A percentile compares a stretch with the other conserved stretches of the same genome.
These are phyloP conservation scores for Poicephalus meyeri DNA, from an alignment of 2,113 vertebrate species.

Conservation along the genomic window DNA sequence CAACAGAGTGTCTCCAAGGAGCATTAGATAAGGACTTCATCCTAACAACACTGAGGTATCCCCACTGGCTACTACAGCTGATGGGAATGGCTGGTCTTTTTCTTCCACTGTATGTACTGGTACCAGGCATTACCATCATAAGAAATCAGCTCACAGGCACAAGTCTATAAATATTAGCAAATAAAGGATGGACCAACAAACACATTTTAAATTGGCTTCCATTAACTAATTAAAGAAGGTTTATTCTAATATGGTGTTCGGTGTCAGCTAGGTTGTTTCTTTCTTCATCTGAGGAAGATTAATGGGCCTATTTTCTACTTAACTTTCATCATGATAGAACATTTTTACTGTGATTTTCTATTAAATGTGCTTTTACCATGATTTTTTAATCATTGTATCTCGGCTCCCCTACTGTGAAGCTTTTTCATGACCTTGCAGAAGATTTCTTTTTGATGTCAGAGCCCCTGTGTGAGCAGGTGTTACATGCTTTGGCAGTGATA, in stretches of 20 bases:
- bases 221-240: neutral
- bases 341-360: neutral
- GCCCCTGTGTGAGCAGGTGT: neutral
- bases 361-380: neutral
- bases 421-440: neutral
- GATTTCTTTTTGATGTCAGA: slow-evolving; percentile 13
- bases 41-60: neutral
- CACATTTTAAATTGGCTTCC: neutral
- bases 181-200: neutral
- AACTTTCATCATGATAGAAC: neutral
- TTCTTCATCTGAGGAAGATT: neutral
- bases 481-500: neutral
- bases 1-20: neutral
- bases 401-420: neutral
- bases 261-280: neutral
- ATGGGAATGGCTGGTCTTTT: neutral
- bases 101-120: neutral
- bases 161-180: neutral
- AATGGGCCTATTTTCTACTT: neutral
- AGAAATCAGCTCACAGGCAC: neutral
- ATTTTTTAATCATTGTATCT: neutral
- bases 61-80: neutral
- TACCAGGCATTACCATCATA: neutral
- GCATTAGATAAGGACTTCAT: neutral
- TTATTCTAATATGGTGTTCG: neutral